Evolutionary conservation across 1,140 invertebrate species (phyloP).

Genomic region (Drosophila chauvacae): DNA sequence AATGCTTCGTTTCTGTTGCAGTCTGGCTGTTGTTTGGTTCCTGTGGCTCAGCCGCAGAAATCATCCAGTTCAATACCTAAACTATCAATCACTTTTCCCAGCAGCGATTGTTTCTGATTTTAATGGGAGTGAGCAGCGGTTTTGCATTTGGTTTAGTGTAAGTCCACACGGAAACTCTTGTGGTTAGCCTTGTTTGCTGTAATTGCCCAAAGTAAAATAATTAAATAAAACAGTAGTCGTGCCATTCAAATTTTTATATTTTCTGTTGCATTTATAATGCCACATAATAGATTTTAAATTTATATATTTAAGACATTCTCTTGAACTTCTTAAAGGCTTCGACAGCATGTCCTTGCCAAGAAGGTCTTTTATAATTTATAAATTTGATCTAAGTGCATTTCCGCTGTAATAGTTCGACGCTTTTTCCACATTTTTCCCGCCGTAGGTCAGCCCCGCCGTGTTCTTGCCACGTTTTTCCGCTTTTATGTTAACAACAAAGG

Average conservation of each 20-base stretch:
- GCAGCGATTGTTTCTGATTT: constrained; percentile 12
- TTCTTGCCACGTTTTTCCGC: constrained; percentile 35
- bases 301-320: not conserved
- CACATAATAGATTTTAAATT: not conserved
- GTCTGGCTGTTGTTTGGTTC: not conserved
- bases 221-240: not conserved
- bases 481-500: constrained; percentile 51
- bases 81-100: constrained; percentile 41
- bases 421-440: constrained; percentile 7
- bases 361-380: constrained; percentile 21
- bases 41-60: not conserved
- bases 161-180: constrained; percentile 22
- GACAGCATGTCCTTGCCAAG: not conserved
- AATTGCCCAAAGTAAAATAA: not conserved
- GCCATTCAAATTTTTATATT: no score
- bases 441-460: constrained; percentile 19
- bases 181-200: constrained; percentile 8
- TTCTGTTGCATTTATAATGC: not conserved
- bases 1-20: not conserved
- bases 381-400: constrained; percentile 26
- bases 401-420: constrained; percentile 25
- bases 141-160: constrained; percentile 12
- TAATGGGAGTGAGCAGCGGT: not conserved
- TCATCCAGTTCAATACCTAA: constrained; percentile 4
- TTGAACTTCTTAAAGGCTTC: not conserved